A percentile compares a stretch with the other conserved stretches of the same genome.
Evolutionary conservation across 2,888 invertebrate species (phyloP).

Genomic region (Lithosia quadra): DNA sequence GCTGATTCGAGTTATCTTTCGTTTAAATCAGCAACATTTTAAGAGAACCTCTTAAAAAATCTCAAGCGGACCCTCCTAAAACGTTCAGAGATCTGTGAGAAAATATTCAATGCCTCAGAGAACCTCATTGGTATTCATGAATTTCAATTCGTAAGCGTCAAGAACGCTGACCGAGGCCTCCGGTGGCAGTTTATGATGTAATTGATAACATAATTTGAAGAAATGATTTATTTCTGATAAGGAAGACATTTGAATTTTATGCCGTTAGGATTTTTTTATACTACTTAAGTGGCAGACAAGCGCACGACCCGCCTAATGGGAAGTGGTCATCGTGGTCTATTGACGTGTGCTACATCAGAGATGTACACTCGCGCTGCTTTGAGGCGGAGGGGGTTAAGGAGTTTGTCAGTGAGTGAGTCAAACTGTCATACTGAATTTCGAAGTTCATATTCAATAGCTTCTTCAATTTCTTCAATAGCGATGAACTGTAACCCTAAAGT

Average conservation of each 20-base stretch:
- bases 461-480: too few species aligned
- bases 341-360: too few species aligned
- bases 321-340: too few species aligned
- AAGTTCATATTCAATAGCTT: too few species aligned
- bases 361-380: too few species aligned
- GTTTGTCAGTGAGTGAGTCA: too few species aligned
- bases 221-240: conserved; percentile 16
- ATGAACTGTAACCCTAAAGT: too few species aligned
- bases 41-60: conserved; percentile 28
- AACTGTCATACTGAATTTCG: too few species aligned
- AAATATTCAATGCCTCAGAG: conserved; percentile 32
- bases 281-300: too few species aligned
- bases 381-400: too few species aligned
- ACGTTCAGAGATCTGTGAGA: conserved; percentile 32
- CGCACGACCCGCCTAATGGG: too few species aligned
- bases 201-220: conserved; percentile 31
- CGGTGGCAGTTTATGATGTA: conserved; percentile 39
- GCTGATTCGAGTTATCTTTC: conserved; percentile 8
- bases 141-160: conserved; percentile 34
- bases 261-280: too few species aligned
- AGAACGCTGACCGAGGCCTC: conserved; percentile 29
- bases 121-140: conserved; percentile 54
- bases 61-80: conserved; percentile 26
- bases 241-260: background rate
- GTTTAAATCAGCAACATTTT: conserved; percentile 18